Evolutionary conservation across 64 coral and sea anemone species (phyloP).

Genomic region (Montipora cactus): DNA sequence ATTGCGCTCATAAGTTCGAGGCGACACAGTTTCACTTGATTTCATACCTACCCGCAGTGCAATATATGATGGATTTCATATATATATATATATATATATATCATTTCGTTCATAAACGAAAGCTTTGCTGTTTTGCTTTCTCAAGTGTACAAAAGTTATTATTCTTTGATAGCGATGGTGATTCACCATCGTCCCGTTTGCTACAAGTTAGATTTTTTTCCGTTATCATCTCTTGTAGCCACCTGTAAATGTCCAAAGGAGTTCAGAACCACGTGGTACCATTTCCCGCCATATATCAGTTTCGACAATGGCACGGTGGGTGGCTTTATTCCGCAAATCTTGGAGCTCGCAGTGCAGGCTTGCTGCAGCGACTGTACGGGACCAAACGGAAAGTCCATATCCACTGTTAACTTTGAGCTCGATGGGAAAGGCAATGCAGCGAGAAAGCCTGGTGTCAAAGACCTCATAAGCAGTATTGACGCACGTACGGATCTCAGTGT

Average conservation of each 20-base stretch:
- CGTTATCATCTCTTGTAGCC: neutral
- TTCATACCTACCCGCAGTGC: too few species aligned
- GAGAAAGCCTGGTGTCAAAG: constrained; percentile 7
- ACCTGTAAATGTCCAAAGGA: constrained; percentile 37
- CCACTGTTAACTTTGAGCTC: constrained; percentile 7
- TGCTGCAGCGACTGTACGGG: constrained; percentile 39
- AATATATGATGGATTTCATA: too few species aligned
- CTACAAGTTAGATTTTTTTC: neutral
- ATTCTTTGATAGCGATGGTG: too few species aligned
- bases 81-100: too few species aligned
- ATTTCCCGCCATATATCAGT: constrained; percentile 33
- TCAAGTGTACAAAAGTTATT: too few species aligned
- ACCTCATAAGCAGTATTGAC: neutral
- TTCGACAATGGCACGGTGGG: neutral
- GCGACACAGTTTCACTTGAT: too few species aligned
- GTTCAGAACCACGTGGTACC: constrained; percentile 37
- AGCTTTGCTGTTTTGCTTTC: too few species aligned
- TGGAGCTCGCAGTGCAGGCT: neutral
- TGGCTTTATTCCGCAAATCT: constrained; percentile 40
- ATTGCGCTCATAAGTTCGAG: too few species aligned
- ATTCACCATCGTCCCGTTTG: too few species aligned
- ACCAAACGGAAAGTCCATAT: neutral
- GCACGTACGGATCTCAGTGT: constrained; percentile 25
- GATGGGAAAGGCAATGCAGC: constrained; percentile 29
- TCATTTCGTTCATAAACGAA: too few species aligned